Evolutionary conservation across 2,888 invertebrate species (phyloP).

Genomic region (Drosophila neutralis): DNA sequence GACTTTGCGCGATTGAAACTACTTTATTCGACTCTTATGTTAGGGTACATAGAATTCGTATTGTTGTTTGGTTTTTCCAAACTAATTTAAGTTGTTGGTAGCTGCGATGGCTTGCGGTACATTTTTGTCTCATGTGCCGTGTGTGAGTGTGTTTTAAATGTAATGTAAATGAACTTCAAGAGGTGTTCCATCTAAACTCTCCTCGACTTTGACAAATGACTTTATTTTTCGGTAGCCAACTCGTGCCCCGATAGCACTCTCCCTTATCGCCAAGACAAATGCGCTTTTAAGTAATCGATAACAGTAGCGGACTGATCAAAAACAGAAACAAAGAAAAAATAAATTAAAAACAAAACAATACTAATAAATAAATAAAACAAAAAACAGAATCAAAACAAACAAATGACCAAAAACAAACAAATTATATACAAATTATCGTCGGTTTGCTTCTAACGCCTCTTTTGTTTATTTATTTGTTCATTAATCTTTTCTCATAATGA

Average conservation of each 20-base stretch:
- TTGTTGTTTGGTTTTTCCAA: too few species aligned
- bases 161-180: slow-evolving; percentile 68
- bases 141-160: slow-evolving; percentile 34
- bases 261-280: slow-evolving; percentile 41
- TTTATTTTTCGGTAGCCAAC: slow-evolving; percentile 65
- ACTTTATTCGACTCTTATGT: neutral
- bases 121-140: slow-evolving; percentile 28
- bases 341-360: slow-evolving; percentile 1
- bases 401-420: slow-evolving; percentile 9
- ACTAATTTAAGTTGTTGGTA: slow-evolving; percentile 14
- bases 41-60: slow-evolving; percentile 26
- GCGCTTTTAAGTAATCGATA: slow-evolving; percentile 67
- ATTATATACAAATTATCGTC: slow-evolving; percentile 30
- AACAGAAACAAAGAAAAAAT: slow-evolving; percentile 2
- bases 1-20: neutral
- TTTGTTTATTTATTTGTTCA: slow-evolving; percentile 34
- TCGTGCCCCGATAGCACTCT: slow-evolving; percentile 42
- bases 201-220: slow-evolving; percentile 31
- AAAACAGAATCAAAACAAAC: slow-evolving; percentile 7
- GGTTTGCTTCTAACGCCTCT: slow-evolving; percentile 60
- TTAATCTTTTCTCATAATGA: slow-evolving; percentile 43
- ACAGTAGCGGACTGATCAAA: slow-evolving; percentile 51
- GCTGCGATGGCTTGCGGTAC: slow-evolving; percentile 40
- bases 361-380: slow-evolving; percentile 39
- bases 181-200: slow-evolving; percentile 39